Percentiles rank a stretch among this genome's conserved stretches.
Conservation (phyloP, 2,888 invertebrate genomes). For the Hedya salicella region DNA sequence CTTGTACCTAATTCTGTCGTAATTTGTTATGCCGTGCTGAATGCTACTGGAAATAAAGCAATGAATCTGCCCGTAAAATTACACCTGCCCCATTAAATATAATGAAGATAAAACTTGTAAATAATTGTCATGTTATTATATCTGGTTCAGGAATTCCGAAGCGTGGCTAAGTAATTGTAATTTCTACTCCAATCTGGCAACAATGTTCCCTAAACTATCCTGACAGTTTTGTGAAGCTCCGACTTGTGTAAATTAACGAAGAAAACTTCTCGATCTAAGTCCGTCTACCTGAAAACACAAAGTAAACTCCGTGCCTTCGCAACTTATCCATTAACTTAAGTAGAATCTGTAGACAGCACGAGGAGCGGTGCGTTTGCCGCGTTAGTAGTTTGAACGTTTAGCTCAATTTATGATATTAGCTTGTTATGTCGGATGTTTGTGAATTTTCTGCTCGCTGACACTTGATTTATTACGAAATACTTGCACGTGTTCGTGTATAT, state of each 20-base stretch:
- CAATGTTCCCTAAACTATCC: slow-evolving; percentile 68
- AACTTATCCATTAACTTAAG: slow-evolving; percentile 85
- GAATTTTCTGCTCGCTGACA: slow-evolving; percentile 49
- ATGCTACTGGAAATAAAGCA: slow-evolving; percentile 41
- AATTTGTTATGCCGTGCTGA: slow-evolving; percentile 67
- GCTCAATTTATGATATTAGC: slow-evolving; percentile 73
- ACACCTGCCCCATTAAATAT: neutral
- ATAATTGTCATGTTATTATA: neutral
- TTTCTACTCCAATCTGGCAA: slow-evolving; percentile 57
- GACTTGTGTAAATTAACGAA: slow-evolving; percentile 83
- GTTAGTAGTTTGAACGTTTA: slow-evolving; percentile 73
- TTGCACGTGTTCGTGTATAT: no score
- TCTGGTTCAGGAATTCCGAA: neutral
- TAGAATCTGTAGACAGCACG: slow-evolving; percentile 83
- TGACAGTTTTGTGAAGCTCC: slow-evolving; percentile 77
- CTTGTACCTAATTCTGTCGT: slow-evolving; percentile 75
- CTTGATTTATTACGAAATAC: slow-evolving; percentile 45
- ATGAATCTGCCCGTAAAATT: neutral
- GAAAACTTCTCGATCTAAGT: slow-evolving; percentile 83
- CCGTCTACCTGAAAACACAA: slow-evolving; percentile 84
- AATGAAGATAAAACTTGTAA: neutral
- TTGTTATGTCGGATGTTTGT: slow-evolving; percentile 60
- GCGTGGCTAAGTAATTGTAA: slow-evolving; percentile 46
- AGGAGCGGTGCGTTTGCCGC: slow-evolving; percentile 68
- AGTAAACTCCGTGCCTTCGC: slow-evolving; percentile 82